A percentile compares a stretch with the other conserved stretches of the same genome.
These are phyloP conservation scores for Micronycteris hirsuta DNA, from an alignment of 2,113 vertebrate species.

Conservation along the genomic window DNA sequence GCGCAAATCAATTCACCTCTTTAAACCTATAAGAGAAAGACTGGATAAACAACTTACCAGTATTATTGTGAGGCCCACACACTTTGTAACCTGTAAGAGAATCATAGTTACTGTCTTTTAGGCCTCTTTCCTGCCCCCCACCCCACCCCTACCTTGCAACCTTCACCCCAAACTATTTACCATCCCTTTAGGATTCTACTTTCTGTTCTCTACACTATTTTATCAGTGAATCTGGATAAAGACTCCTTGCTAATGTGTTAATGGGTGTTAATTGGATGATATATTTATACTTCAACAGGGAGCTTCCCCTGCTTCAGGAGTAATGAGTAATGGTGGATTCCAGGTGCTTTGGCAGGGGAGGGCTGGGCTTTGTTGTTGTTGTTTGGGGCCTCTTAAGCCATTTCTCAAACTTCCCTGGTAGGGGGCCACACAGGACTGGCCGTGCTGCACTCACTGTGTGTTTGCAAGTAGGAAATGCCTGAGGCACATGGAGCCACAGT, in stretches of 20 bases:
- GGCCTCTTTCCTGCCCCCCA: neutral
- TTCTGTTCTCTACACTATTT: constrained; percentile 30
- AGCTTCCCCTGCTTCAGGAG: constrained; percentile 29
- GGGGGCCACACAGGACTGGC: neutral
- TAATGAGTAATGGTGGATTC: constrained; percentile 32
- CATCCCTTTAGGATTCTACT: constrained; percentile 19
- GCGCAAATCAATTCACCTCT: constrained; percentile 2
- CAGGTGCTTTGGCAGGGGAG: neutral
- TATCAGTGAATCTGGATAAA: constrained; percentile 49
- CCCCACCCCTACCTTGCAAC: neutral
- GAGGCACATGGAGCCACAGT: neutral
- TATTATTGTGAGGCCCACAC: neutral
- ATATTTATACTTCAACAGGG: constrained; percentile 55
- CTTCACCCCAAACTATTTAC: constrained; percentile 51
- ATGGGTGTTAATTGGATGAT: constrained; percentile 42
- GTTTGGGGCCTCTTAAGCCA: neutral
- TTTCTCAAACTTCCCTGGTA: constrained; percentile 14
- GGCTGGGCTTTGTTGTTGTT: constrained; percentile 9
- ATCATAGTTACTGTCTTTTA: neutral
- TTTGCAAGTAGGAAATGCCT: neutral
- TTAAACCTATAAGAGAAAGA: neutral
- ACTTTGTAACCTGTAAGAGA: constrained; percentile 28
- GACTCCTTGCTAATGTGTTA: constrained; percentile 39
- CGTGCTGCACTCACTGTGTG: neutral
- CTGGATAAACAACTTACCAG: neutral